phyloP scores from a whole-genome alignment of 2,797 vertebrate species.

The Phalanger gymnotis region DNA sequence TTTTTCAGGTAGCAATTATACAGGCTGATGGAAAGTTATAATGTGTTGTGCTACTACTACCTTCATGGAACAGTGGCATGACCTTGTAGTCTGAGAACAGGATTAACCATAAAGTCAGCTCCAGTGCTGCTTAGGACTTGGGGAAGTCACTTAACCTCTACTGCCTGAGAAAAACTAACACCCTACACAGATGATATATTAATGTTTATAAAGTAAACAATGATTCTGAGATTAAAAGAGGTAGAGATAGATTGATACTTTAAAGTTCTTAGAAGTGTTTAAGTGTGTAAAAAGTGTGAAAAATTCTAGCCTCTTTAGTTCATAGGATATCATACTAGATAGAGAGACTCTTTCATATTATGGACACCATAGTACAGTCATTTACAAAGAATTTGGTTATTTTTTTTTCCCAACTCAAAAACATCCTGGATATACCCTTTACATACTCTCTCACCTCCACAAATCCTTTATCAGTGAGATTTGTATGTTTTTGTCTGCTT shows the following conservation, averaged over 20 bases:
- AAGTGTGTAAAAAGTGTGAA: not conserved
- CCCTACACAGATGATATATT: not conserved
- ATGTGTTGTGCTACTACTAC: not conserved
- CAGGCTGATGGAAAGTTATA: conserved; percentile 39
- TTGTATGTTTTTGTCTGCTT: conserved; percentile 15
- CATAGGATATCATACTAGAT: conserved; percentile 18
- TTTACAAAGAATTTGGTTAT: not conserved
- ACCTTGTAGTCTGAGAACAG: conserved; percentile 1
- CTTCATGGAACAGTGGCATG: conserved; percentile 14
- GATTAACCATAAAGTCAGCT: conserved; percentile 44
- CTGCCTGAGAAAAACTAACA: conserved; percentile 25
- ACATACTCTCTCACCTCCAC: not conserved
- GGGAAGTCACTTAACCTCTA: conserved; percentile 38
- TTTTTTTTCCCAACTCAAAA: not conserved
- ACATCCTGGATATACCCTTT: not conserved
- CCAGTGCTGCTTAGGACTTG: conserved; percentile 30
- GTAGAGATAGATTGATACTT: not conserved
- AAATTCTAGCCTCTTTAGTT: conserved; percentile 4
- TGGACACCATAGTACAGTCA: not conserved
- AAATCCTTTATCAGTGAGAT: conserved; percentile 28
- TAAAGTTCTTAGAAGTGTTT: conserved; percentile 35
- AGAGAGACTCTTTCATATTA: conserved; percentile 11
- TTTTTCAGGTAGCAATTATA: conserved; percentile 34
- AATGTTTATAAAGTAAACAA: conserved; percentile 56
- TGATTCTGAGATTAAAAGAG: conserved; percentile 24